Evolutionary conservation across 2,113 vertebrate genomes (phyloP), one percentile per base, ranked within the genome.

Genomic region (Eonycteris spelaea): DNA sequence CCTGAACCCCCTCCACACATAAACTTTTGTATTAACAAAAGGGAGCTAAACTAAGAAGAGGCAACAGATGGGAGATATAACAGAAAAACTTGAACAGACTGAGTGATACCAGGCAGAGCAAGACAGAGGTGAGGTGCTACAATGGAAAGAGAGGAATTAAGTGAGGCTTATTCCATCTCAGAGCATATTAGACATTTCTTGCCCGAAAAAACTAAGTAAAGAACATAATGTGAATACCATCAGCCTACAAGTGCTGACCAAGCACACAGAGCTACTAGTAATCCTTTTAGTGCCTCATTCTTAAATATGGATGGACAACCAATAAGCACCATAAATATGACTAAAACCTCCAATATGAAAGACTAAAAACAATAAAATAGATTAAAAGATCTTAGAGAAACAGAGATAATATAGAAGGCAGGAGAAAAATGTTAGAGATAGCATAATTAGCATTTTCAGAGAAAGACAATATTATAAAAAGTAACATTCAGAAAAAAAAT

Each of bases 161-260:
- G n/a, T 75, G 43, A 95, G 63, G 33, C 10, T 90, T n/a, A 87
- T 90, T 87, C 48, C 11, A 75, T 77, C 61, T 21, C 13, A 96
- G 35, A 65, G 21, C 16, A 94, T 48, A 87, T 30, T 35, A 89
- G 18, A 82, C 16, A 84, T 85, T 95, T 95, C 48, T 93, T 48
- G 82, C 78, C n/a, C 87, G 43, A 93, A 93, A 51, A 97, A 91
- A 93, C 48, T 68, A 94, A 92, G 28, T 45, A 87, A 94, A 96
- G 71, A 93, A 91, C 18, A 90, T 59, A 65, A 18, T 88, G 51
- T 57, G 53, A 75, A 57, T 92, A 87, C 26, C 11, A 92, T 19
- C 43, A 90, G 70, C 13, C 68, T 96, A 1, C 7, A 82, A 87
- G 40, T 75, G 59, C 51, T 94, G 35, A 84, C 65, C 16, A 86